These are phyloP conservation scores for Rotaria magnacalcarata DNA, from an alignment of 2,888 invertebrate species.

Conservation along the genomic window DNA sequence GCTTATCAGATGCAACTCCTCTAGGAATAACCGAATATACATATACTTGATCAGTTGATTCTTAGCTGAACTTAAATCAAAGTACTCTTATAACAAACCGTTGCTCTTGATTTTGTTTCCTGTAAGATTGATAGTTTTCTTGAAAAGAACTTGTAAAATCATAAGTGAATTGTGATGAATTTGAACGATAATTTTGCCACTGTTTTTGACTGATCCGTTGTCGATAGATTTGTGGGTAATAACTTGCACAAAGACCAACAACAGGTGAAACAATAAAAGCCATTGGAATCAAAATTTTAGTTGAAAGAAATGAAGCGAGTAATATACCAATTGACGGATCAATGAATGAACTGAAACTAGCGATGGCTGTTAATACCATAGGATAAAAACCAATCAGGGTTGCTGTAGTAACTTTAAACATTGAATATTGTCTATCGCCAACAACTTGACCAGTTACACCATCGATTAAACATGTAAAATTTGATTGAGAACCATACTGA, in stretches of 20 bases:
- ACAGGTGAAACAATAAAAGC: neutral
- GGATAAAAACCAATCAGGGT: neutral
- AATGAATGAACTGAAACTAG: neutral
- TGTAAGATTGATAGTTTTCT: conserved; percentile 15
- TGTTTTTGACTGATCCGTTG: neutral
- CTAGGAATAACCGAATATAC: too few species aligned
- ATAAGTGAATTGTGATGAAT: conserved; percentile 19
- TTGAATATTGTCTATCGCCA: conserved; percentile 19
- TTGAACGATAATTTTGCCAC: neutral
- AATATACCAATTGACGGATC: neutral
- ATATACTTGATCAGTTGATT: too few species aligned
- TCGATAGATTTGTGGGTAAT: neutral
- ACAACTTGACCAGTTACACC: neutral
- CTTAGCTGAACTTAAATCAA: too few species aligned
- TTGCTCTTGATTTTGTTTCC: neutral
- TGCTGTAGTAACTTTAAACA: neutral
- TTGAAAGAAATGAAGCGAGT: neutral
- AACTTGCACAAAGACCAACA: neutral
- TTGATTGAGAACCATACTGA: neutral
- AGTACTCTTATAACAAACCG: neutral
- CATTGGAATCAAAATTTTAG: neutral
- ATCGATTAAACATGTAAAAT: conserved; percentile 32
- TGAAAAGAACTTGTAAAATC: neutral
- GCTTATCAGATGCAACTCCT: too few species aligned
- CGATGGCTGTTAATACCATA: neutral